These are phyloP conservation scores for Drosophila busckii DNA, from an alignment of 1,140 invertebrate species.

Conservation along the genomic window DNA sequence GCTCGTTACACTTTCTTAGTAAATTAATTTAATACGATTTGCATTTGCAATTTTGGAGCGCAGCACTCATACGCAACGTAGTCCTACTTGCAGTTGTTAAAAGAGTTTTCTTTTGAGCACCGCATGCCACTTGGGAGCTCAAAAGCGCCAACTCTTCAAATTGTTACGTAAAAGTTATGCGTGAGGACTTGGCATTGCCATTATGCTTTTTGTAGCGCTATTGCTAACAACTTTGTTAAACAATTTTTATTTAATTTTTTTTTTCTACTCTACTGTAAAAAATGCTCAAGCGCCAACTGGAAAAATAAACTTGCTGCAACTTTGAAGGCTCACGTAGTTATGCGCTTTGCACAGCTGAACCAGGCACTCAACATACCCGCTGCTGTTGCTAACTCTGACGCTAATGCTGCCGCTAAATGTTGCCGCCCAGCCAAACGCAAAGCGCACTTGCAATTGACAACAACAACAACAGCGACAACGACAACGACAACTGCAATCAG, in stretches of 20 bases:
- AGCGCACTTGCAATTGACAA: too few relatives aligned
- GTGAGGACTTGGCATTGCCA: background rate
- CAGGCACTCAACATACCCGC: constrained; percentile 24
- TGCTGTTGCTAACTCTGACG: constrained; percentile 6
- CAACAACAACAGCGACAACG: too few relatives aligned
- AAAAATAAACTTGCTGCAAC: constrained; percentile 57
- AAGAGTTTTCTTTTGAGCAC: constrained; percentile 1
- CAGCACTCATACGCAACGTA: too few relatives aligned
- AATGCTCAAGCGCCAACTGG: constrained; percentile 51
- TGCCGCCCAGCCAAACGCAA: too few relatives aligned
- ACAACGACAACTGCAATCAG: too few relatives aligned
- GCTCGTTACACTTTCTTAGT: too few relatives aligned
- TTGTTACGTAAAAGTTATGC: constrained; percentile 70
- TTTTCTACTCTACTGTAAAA: constrained; percentile 50
- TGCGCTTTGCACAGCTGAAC: constrained; percentile 39
- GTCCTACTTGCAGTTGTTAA: background rate
- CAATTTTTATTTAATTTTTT: constrained; percentile 38
- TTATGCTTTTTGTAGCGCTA: background rate
- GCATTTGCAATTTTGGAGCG: constrained; percentile 3
- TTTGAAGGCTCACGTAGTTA: constrained; percentile 65
- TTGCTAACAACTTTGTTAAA: constrained; percentile 38
- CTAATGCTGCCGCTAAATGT: too few relatives aligned
- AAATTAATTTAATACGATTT: too few relatives aligned
- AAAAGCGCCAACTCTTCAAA: constrained; percentile 14
- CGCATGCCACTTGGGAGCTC: background rate